A percentile compares a stretch with the other conserved stretches of the same genome.
Conservation (phyloP, 2,888 invertebrate species). For the Seladonia tumulorum region DNA sequence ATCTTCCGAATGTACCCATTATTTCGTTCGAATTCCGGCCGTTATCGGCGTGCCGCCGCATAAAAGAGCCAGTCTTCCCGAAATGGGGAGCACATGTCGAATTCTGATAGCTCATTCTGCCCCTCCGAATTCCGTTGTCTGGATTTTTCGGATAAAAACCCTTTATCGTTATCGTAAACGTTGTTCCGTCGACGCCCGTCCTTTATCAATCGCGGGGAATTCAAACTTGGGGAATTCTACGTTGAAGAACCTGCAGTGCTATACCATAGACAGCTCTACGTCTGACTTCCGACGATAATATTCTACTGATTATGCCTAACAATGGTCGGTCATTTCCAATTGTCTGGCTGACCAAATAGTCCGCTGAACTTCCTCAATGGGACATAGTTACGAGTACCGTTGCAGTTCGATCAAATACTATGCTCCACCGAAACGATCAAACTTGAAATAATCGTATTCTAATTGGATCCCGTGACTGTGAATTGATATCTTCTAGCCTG, state of each 20-base stretch:
- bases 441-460: not conserved
- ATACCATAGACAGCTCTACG: not conserved
- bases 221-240: not conserved
- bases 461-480: not conserved
- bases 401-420: not conserved
- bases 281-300: not conserved
- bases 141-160: not conserved
- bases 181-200: not conserved
- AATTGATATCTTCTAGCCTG: not conserved
- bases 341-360: not conserved
- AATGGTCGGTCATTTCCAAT: not conserved
- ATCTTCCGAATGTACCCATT: conserved; percentile 42
- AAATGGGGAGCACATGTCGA: not conserved
- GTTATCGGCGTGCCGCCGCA: conserved; percentile 23
- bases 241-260: not conserved
- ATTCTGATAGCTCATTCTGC: not conserved
- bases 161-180: not conserved
- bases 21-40: conserved; percentile 38
- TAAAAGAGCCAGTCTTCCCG: conserved; percentile 8
- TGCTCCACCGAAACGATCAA: not conserved
- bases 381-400: not conserved
- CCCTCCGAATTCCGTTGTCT: not conserved
- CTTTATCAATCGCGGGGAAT: not conserved
- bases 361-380: not conserved
- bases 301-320: not conserved